Evolutionary conservation across 2,113 vertebrate genomes (phyloP), one percentile per base, ranked within the genome.

Genomic region (Oreochromis spilurus): DNA sequence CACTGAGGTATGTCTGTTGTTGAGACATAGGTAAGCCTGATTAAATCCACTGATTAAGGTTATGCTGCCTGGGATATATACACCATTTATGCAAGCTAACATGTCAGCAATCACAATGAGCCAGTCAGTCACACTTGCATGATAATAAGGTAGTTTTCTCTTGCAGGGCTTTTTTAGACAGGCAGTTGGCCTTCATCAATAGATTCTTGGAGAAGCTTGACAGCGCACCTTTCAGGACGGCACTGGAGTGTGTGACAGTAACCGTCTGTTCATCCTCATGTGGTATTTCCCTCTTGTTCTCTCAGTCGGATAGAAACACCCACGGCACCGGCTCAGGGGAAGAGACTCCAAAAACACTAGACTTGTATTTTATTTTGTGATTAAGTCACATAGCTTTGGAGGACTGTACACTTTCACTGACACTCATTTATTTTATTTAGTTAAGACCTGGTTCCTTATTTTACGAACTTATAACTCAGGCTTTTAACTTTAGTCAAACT

Each of bases 201-300:
- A 84, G 79, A 89, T 88, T 87, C 77, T 26, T 75, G 77, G 81
- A 79, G 83, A 88, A 87, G 62, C 88, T 38, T 93, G 91, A 93
- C 88, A 91, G 90, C 84, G 12, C 89, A 94, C 87, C 91, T 91
- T 86, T 94, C 94, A 95, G 91, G 87, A 85, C n/a, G 11, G 84
- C 86, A 91, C 88, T 94, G 93, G 88, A 95, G 95, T 95, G 90
- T 95, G 91, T 95, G 95, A 95, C 95, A 95, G 94, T 83, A 82
- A 81, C 89, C 77, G 85, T 93, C 92, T 94, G 89, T 91, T 92
- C 31, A 40, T 81, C 38, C 48, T 90, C 81, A 54, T 70, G 54
- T 50, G 43, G 43, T 80, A 45, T 84, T 87, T 89, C 53, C 79
- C 84, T 84, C 65, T 84, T 58, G 4, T 79, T 89, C 53, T 77